Evolutionary conservation across 2,113 vertebrate species (phyloP).

Genomic region (Dascyllus trimaculatus): DNA sequence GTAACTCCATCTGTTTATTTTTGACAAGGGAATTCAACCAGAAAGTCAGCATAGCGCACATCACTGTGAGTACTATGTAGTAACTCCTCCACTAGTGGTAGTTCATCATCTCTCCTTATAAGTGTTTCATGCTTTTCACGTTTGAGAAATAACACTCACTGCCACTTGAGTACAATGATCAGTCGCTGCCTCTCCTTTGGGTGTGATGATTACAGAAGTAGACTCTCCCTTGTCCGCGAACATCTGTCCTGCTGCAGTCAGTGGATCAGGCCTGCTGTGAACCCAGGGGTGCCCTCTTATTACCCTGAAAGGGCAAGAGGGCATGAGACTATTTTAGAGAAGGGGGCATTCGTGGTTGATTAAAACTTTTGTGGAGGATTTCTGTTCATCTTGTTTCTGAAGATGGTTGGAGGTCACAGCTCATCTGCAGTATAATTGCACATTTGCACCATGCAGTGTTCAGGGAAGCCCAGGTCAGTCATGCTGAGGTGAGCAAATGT

Average conservation of each 20-base stretch:
- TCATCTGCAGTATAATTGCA: slow-evolving; percentile 8
- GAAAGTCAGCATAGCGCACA: too few relatives aligned
- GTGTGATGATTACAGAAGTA: too few relatives aligned
- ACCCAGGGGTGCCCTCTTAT: too few relatives aligned
- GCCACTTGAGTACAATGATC: too few relatives aligned
- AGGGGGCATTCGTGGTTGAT: background rate
- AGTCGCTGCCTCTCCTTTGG: too few relatives aligned
- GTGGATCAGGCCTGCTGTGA: background rate
- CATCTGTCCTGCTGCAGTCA: background rate
- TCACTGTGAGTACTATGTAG: too few relatives aligned
- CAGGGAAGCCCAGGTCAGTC: background rate
- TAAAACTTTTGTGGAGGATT: background rate
- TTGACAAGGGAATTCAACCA: too few relatives aligned
- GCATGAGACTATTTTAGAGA: background rate
- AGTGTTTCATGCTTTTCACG: too few relatives aligned
- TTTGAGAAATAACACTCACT: too few relatives aligned
- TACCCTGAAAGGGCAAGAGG: background rate
- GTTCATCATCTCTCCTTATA: too few relatives aligned
- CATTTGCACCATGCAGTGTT: background rate
- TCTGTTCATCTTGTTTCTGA: background rate
- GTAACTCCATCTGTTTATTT: too few relatives aligned
- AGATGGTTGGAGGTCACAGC: slow-evolving; percentile 13
- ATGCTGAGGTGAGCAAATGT: background rate
- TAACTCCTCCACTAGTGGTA: too few relatives aligned
- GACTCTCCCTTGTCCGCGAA: background rate